Conservation (phyloP, 2,797 vertebrate species). For the Aphelocoma californica region DNA sequence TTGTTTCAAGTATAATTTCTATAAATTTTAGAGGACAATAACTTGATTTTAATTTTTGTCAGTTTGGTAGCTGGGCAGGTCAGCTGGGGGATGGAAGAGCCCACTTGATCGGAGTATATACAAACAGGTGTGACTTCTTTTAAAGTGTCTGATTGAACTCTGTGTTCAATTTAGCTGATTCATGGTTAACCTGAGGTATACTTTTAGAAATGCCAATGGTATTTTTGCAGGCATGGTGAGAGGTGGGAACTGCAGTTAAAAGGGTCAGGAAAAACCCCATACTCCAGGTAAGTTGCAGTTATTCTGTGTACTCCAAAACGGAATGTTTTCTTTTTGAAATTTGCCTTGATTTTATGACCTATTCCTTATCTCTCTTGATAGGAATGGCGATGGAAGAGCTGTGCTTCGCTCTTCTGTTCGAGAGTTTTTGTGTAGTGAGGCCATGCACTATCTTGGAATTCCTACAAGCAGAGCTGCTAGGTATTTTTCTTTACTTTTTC, state of each 20-base stretch:
- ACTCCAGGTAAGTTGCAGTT: conserved; percentile 74
- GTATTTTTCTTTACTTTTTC: conserved; percentile 60
- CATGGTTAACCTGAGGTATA: background rate
- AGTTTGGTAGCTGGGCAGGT: conserved; percentile 86
- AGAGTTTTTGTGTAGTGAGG: conserved; percentile 86
- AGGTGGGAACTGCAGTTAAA: conserved; percentile 86
- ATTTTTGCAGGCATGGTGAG: conserved; percentile 75
- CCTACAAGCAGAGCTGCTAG: conserved; percentile 85
- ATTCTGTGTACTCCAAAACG: background rate
- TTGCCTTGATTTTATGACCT: background rate
- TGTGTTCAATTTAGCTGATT: background rate
- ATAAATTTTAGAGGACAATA: background rate
- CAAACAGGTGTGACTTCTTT: conserved; percentile 76
- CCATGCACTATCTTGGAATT: conserved; percentile 82
- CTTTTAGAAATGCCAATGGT: background rate
- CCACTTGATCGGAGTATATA: conserved; percentile 78
- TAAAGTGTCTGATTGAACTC: background rate
- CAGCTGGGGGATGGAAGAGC: conserved; percentile 86
- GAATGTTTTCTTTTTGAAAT: background rate
- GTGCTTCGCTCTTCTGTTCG: conserved; percentile 83
- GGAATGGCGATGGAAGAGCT: conserved; percentile 84
- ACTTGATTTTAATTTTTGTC: conserved; percentile 14
- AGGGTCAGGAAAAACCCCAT: conserved; percentile 85
- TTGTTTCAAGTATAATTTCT: background rate
- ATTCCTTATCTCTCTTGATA: background rate